A percentile compares a stretch with the other conserved stretches of the same genome.
Conservation (phyloP, 2,113 vertebrate species). For the Daboia siamensis region DNA sequence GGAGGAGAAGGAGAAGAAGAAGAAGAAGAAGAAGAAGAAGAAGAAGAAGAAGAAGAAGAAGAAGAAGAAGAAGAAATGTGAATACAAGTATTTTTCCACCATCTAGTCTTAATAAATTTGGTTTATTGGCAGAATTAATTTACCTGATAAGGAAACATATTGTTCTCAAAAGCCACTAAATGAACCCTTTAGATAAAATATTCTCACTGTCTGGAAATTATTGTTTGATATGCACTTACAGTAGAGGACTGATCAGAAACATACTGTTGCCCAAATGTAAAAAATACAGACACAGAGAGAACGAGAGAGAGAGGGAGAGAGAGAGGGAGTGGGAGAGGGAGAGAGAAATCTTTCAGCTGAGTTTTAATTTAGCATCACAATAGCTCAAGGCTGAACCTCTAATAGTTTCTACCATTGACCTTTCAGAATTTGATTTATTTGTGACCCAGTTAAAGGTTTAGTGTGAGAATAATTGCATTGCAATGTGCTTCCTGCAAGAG, state of each 20-base stretch:
- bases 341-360: not conserved
- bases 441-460: slow-evolving; percentile 32
- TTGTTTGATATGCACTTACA: not conserved
- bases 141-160: not conserved
- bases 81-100: not conserved
- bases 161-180: not conserved
- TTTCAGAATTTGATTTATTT: slow-evolving; percentile 33
- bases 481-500: slow-evolving; percentile 14
- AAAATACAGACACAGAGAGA: too few species aligned
- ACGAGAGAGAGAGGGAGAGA: too few species aligned
- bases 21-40: not conserved
- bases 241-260: not conserved
- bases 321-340: fast-evolving
- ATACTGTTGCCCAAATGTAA: too few species aligned
- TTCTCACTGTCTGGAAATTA: not conserved
- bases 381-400: slow-evolving; percentile 11
- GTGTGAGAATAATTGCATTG: slow-evolving; percentile 22
- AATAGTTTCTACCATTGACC: slow-evolving; percentile 25
- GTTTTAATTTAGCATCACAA: slow-evolving; percentile 7
- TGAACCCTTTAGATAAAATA: not conserved
- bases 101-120: not conserved
- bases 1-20: not conserved
- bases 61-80: not conserved
- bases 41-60: not conserved
- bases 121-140: slow-evolving; percentile 17